Conservation (phyloP, 92 coral and sea anemone species). For the Phenganax subtilis region DNA sequence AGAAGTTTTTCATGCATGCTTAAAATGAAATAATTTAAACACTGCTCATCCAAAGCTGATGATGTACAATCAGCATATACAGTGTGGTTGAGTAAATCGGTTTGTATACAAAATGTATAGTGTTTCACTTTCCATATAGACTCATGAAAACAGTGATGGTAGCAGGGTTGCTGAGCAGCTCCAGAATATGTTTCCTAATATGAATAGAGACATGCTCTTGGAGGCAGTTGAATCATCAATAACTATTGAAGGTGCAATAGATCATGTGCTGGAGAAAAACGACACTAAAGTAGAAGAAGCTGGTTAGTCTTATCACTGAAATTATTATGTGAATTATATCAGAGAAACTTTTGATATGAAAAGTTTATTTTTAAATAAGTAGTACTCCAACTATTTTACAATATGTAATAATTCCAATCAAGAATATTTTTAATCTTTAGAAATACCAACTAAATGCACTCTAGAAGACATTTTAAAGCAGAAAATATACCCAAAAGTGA, state of each 20-base stretch:
- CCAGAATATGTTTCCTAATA: constrained; percentile 1
- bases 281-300: background rate
- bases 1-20: too few relatives aligned
- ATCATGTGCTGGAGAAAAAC: background rate
- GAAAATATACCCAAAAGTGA: constrained; percentile 14
- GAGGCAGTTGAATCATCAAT: constrained; percentile 12
- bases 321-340: background rate
- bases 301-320: background rate
- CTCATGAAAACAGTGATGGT: background rate
- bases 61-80: too few relatives aligned
- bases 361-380: too few relatives aligned
- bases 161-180: background rate
- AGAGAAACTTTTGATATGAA: too few relatives aligned
- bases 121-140: background rate
- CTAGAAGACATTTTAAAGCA: constrained; percentile 13
- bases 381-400: too few relatives aligned
- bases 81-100: too few relatives aligned
- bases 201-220: background rate
- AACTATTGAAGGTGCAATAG: constrained; percentile 22
- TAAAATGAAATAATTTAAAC: too few relatives aligned
- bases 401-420: too few relatives aligned
- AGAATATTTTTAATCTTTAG: too few relatives aligned
- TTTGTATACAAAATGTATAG: background rate
- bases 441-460: background rate
- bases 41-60: too few relatives aligned